Conservation (phyloP, 2,888 invertebrate species). For the Aromia moschata region DNA sequence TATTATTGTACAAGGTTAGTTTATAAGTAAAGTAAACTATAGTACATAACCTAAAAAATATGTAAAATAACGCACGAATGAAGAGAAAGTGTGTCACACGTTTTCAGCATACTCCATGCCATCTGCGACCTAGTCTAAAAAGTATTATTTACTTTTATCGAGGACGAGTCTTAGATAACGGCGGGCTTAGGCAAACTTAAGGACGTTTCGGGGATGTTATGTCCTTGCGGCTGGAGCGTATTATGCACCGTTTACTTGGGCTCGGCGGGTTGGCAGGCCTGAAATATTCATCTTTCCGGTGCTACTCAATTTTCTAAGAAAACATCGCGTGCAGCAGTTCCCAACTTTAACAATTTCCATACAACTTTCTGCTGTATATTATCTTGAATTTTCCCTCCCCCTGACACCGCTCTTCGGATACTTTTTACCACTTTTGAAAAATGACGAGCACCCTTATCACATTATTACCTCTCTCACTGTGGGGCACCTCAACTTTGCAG, state of each 20-base stretch:
- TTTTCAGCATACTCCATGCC: too few relatives aligned
- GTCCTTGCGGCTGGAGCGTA: constrained; percentile 41
- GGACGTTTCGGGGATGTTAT: constrained; percentile 33
- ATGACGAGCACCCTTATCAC: constrained; percentile 37
- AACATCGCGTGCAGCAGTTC: constrained; percentile 57
- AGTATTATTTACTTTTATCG: constrained; percentile 26
- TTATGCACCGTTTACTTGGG: constrained; percentile 49
- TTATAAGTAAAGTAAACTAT: too few relatives aligned
- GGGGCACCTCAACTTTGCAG: too few relatives aligned
- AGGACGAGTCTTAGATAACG: constrained; percentile 23
- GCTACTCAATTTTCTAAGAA: constrained; percentile 55
- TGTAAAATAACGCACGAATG: too few relatives aligned
- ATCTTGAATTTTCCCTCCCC: constrained; percentile 36
- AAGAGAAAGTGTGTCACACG: too few relatives aligned
- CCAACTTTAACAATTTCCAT: constrained; percentile 56
- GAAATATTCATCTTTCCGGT: constrained; percentile 55
- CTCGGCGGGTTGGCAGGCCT: constrained; percentile 50
- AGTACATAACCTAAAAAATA: too few relatives aligned
- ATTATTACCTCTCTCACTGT: constrained; percentile 30
- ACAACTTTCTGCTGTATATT: constrained; percentile 52
- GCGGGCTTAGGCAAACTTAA: constrained; percentile 32
- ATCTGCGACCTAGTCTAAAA: too few relatives aligned
- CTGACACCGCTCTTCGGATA: background rate
- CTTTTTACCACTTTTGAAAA: constrained; percentile 30
- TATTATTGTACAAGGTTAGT: too few relatives aligned